Evolutionary conservation across 2,113 vertebrate species (phyloP).

Genomic region (Burhinus oedicnemus): DNA sequence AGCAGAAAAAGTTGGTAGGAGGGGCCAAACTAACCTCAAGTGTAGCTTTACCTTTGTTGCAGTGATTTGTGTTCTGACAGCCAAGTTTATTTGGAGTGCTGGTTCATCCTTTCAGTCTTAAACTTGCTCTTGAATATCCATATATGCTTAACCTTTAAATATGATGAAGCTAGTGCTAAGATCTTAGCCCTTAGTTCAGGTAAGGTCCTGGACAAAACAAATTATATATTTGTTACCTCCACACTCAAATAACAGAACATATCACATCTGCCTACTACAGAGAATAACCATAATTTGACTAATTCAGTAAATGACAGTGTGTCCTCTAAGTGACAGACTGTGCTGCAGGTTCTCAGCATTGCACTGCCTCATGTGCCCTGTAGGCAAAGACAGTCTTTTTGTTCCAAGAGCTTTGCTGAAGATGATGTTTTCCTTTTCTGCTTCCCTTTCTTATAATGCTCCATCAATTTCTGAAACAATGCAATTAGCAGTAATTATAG

Average conservation of each 20-base stretch:
- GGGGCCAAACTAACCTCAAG: background rate
- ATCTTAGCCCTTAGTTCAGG: background rate
- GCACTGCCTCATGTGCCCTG: background rate
- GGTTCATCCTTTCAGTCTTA: background rate
- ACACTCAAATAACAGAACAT: background rate
- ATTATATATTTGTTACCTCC: background rate
- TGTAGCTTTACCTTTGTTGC: background rate
- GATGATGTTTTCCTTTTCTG: background rate
- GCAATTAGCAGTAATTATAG: constrained; percentile 42
- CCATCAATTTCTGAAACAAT: constrained; percentile 7
- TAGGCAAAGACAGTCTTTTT: background rate
- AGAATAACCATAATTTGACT: background rate
- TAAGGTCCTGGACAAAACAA: background rate
- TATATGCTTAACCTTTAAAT: background rate
- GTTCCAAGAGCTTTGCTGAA: background rate
- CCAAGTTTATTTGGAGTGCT: background rate
- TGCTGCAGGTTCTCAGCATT: background rate
- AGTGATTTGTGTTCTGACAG: background rate
- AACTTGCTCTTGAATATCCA: background rate
- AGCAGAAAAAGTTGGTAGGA: background rate
- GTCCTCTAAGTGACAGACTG: background rate
- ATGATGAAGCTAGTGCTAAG: background rate
- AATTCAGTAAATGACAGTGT: background rate
- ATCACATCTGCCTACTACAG: background rate
- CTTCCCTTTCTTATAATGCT: background rate